Conservation (phyloP, 92 coral and sea anemone species). For the Muricea muricata region DNA sequence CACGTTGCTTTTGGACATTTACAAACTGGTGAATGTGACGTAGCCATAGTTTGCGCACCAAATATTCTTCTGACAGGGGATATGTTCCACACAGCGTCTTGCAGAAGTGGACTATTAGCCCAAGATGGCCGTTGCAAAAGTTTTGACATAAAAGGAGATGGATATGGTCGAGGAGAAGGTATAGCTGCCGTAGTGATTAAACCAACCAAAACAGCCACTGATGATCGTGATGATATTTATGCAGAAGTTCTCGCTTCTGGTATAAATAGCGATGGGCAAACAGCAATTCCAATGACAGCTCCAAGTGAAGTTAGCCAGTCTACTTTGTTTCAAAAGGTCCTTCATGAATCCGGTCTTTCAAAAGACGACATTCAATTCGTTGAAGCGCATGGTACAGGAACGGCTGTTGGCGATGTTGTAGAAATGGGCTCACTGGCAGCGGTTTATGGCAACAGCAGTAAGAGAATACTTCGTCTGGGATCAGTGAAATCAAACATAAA, state of each 20-base stretch:
- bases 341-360: slow-evolving; percentile 48
- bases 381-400: slow-evolving; percentile 72
- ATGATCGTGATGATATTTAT: slow-evolving; percentile 61
- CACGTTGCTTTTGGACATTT: slow-evolving; percentile 53
- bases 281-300: slow-evolving; percentile 65
- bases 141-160: slow-evolving; percentile 69
- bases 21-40: slow-evolving; percentile 60
- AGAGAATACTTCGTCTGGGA: slow-evolving; percentile 65
- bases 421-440: slow-evolving; percentile 69
- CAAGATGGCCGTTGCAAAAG: slow-evolving; percentile 71
- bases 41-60: slow-evolving; percentile 66
- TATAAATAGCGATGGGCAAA: slow-evolving; percentile 73
- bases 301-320: slow-evolving; percentile 64
- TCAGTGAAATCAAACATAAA: slow-evolving; percentile 84
- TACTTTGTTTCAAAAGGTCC: slow-evolving; percentile 34
- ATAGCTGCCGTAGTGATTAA: slow-evolving; percentile 65
- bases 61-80: slow-evolving; percentile 46
- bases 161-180: slow-evolving; percentile 73
- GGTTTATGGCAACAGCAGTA: slow-evolving; percentile 55
- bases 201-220: slow-evolving; percentile 43
- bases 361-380: slow-evolving; percentile 53
- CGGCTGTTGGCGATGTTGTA: slow-evolving; percentile 83
- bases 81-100: slow-evolving; percentile 46
- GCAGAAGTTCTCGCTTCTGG: slow-evolving; percentile 63
- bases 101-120: slow-evolving; percentile 62